A percentile compares a stretch with the other conserved stretches of the same genome.
phyloP scores from a whole-genome alignment of 2,113 vertebrate genomes.

The Sialia sialis region DNA sequence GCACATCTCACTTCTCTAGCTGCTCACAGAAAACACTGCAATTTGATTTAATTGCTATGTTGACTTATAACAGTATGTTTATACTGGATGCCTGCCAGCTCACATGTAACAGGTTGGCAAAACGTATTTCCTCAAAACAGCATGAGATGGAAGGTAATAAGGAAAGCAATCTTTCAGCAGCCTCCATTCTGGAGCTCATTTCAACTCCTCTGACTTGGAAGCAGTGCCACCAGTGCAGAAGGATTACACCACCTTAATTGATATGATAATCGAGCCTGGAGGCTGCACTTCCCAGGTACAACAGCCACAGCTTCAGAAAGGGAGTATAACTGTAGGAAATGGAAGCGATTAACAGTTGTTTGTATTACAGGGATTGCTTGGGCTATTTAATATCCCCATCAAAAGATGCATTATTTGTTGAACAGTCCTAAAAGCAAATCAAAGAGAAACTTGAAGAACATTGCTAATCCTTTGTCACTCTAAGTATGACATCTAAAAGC shows the following conservation, averaged over 20 bases:
- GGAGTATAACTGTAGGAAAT: not conserved
- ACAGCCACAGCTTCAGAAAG: not conserved
- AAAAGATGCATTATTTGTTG: slow-evolving; percentile 34
- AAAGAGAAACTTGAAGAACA: not conserved
- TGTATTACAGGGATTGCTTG: not conserved
- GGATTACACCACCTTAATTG: slow-evolving; percentile 24
- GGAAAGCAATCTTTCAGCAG: not conserved
- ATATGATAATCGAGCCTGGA: slow-evolving; percentile 22
- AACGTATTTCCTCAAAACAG: slow-evolving; percentile 32
- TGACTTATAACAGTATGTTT: slow-evolving; percentile 57
- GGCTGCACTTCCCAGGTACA: slow-evolving; percentile 42
- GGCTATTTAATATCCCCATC: slow-evolving; percentile 20
- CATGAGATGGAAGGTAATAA: not conserved
- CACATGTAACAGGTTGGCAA: slow-evolving; percentile 45
- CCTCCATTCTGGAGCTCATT: not conserved
- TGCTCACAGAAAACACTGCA: slow-evolving; percentile 18
- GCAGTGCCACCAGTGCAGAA: not conserved
- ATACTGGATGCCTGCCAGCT: slow-evolving; percentile 49
- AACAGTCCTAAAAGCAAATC: slow-evolving; percentile 17
- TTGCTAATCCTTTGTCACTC: not conserved
- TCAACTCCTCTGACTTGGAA: not conserved
- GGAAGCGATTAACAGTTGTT: slow-evolving; percentile 17
- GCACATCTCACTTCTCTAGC: slow-evolving; percentile 10
- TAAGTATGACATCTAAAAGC: not conserved
- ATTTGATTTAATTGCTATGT: slow-evolving; percentile 64